These are phyloP conservation scores for Suncus etruscus DNA, from an alignment of 2,113 vertebrate species.

Conservation along the genomic window DNA sequence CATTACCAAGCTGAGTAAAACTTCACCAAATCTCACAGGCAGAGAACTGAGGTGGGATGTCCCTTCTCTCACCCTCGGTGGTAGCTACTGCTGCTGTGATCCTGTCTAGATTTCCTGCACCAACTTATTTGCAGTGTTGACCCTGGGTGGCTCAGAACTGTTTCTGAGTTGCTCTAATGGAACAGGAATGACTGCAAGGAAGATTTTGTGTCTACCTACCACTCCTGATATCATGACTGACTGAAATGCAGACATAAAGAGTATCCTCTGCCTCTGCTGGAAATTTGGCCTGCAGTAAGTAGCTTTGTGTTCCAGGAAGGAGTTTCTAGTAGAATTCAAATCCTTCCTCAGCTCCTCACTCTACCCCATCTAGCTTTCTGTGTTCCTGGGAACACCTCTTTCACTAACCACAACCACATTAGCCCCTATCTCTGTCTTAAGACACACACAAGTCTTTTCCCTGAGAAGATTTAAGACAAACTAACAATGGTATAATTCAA, in stretches of 20 bases:
- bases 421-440: background rate
- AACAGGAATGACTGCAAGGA: background rate
- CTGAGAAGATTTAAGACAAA: background rate
- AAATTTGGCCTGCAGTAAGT: accelerated
- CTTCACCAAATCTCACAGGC: background rate
- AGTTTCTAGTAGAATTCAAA: background rate
- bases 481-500: too few species aligned
- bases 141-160: background rate
- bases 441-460: background rate
- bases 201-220: background rate
- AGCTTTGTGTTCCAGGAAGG: background rate
- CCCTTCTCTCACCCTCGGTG: background rate
- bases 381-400: background rate
- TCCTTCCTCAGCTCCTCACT: background rate
- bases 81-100: background rate
- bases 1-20: background rate
- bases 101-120: background rate
- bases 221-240: background rate
- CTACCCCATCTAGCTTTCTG: too few species aligned
- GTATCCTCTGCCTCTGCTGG: background rate
- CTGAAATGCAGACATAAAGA: background rate
- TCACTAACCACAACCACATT: background rate
- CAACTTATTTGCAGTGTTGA: background rate
- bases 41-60: background rate
- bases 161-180: background rate